Percentiles rank a stretch among this genome's conserved stretches.
phyloP scores from a whole-genome alignment of 2,888 invertebrate genomes.

The Papilio protenor region DNA sequence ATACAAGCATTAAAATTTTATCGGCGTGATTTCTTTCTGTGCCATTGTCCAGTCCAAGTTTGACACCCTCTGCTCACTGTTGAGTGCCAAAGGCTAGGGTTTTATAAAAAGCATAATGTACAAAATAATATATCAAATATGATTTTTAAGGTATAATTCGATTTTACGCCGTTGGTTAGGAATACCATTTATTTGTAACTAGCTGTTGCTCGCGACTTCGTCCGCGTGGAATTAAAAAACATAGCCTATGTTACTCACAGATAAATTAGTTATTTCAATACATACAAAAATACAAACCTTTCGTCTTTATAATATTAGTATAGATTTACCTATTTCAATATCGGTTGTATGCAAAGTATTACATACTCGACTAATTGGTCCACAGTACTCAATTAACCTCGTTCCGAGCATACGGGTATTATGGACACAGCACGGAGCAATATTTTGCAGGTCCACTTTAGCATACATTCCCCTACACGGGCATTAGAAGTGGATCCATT shows the following conservation, averaged over 20 bases:
- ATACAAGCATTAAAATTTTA: slow-evolving; percentile 83
- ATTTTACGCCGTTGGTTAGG: not conserved
- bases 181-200: not conserved
- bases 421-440: slow-evolving; percentile 39
- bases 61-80: slow-evolving; percentile 67
- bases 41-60: slow-evolving; percentile 73
- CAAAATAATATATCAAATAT: not conserved
- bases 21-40: slow-evolving; percentile 79
- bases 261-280: no score
- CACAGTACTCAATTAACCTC: slow-evolving; percentile 38
- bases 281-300: no score
- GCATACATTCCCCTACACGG: slow-evolving; percentile 38
- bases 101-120: slow-evolving; percentile 46
- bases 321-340: not conserved
- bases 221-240: no score
- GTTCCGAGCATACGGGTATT: slow-evolving; percentile 37
- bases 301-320: no score
- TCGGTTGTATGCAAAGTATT: not conserved
- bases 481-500: slow-evolving; percentile 62
- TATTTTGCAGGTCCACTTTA: slow-evolving; percentile 41
- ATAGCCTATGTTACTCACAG: no score
- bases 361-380: slow-evolving; percentile 2
- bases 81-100: slow-evolving; percentile 50
- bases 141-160: not conserved
- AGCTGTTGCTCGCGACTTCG: no score